Evolutionary conservation across 2,888 invertebrate genomes (phyloP).

Genomic region (Orthosia gothica): DNA sequence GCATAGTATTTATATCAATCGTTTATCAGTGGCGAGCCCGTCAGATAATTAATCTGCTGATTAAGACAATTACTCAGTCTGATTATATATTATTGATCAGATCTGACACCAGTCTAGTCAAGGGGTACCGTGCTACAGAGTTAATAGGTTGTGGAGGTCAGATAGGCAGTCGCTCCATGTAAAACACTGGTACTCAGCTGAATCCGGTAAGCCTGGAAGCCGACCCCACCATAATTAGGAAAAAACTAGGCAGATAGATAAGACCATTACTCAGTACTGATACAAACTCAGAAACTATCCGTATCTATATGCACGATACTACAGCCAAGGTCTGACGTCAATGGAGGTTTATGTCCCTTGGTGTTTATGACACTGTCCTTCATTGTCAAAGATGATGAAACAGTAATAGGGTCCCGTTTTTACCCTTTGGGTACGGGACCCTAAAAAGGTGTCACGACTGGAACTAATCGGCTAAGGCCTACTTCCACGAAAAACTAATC

Average conservation of each 20-base stretch:
- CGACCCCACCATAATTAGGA: too few species aligned
- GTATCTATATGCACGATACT: not conserved
- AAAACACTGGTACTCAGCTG: too few species aligned
- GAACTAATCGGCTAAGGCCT: not conserved
- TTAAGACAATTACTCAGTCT: constrained; percentile 12
- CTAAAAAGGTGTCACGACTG: not conserved
- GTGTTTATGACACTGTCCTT: not conserved
- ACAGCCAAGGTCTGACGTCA: not conserved
- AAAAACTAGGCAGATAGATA: too few species aligned
- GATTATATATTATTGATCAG: too few species aligned
- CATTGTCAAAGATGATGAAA: not conserved
- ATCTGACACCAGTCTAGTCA: too few species aligned
- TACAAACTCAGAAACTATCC: not conserved
- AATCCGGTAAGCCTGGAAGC: too few species aligned
- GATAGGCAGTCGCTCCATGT: too few species aligned
- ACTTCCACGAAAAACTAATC: too few species aligned
- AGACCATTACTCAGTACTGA: not conserved
- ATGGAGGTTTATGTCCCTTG: not conserved
- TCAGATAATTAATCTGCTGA: constrained; percentile 36
- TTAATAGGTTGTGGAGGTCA: too few species aligned
- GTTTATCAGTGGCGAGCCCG: constrained; percentile 4
- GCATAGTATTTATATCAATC: constrained; percentile 17
- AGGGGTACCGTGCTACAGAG: too few species aligned
- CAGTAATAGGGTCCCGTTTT: too few species aligned
- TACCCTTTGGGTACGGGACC: too few species aligned